Conservation (phyloP, 1,140 invertebrate species). For the Drosophila willistoni region DNA sequence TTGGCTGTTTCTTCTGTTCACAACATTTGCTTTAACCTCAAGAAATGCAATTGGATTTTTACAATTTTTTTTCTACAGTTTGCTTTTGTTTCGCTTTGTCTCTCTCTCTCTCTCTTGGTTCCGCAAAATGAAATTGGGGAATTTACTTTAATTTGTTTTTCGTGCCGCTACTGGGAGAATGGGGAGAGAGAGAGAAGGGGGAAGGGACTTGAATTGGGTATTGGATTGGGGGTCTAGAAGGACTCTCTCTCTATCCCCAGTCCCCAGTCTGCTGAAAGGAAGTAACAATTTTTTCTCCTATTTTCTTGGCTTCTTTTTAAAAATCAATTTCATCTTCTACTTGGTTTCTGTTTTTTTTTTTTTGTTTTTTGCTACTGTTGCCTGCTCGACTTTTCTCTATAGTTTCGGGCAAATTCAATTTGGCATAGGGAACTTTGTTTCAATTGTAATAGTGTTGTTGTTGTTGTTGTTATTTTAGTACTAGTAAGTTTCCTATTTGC, state of each 20-base stretch:
- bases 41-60: conserved; percentile 75
- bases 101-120: conserved; percentile 29
- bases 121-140: conserved; percentile 79
- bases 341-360: conserved; percentile 27
- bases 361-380: too few relatives aligned
- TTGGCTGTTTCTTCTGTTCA: conserved; percentile 1
- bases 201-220: background rate
- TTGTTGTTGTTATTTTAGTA: background rate
- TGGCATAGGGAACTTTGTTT: conserved; percentile 62
- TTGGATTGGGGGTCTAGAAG: conserved; percentile 21
- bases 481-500: conserved; percentile 42
- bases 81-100: conserved; percentile 46
- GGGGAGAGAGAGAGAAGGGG: background rate
- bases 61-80: conserved; percentile 47
- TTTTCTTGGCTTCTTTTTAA: conserved; percentile 51
- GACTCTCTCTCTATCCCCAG: background rate
- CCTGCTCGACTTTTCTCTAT: conserved; percentile 52
- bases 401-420: conserved; percentile 77
- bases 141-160: conserved; percentile 81
- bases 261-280: background rate
- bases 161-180: conserved; percentile 58
- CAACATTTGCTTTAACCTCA: conserved; percentile 16
- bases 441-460: conserved; percentile 60
- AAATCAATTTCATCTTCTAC: conserved; percentile 79
- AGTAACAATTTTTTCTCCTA: background rate